Percentiles rank a stretch among this genome's conserved stretches.
phyloP scores from a whole-genome alignment of 2,113 vertebrate genomes.

The Oreamnos americanus region DNA sequence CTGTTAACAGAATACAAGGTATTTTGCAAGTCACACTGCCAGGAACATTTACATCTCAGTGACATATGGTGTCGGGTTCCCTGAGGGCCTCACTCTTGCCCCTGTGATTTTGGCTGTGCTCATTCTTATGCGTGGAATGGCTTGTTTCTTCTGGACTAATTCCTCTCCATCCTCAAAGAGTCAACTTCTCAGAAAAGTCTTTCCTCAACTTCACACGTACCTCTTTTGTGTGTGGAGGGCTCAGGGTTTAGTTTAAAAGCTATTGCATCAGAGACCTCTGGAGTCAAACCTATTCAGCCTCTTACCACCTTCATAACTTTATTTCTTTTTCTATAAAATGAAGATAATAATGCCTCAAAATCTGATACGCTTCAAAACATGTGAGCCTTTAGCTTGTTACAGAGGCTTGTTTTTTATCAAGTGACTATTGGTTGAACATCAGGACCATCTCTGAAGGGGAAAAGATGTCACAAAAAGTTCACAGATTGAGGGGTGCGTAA shows the following conservation, averaged over 20 bases:
- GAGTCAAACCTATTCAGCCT: not conserved
- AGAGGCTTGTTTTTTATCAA: not conserved
- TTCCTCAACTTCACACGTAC: not conserved
- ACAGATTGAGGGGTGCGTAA: not conserved
- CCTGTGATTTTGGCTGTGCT: not conserved
- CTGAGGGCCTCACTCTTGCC: not conserved
- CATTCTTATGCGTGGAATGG: not conserved
- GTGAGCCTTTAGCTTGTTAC: not conserved
- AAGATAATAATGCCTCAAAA: not conserved
- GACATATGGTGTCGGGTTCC: not conserved
- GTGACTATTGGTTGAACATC: not conserved
- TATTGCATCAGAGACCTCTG: not conserved
- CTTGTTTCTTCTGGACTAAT: not conserved
- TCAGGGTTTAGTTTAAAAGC: not conserved
- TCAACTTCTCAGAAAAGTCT: not conserved
- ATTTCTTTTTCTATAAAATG: not conserved
- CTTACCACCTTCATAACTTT: not conserved
- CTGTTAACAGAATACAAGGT: not conserved
- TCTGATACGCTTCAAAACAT: not conserved
- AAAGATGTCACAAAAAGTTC: not conserved
- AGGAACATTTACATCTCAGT: not conserved
- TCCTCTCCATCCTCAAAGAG: not conserved
- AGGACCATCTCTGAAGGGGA: not conserved
- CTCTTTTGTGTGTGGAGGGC: not conserved
- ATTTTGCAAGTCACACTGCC: slow-evolving; percentile 23